Percentiles rank a stretch among this genome's conserved stretches.
Conservation (phyloP, 2,797 vertebrate genomes). For the Nothura maculosa region DNA sequence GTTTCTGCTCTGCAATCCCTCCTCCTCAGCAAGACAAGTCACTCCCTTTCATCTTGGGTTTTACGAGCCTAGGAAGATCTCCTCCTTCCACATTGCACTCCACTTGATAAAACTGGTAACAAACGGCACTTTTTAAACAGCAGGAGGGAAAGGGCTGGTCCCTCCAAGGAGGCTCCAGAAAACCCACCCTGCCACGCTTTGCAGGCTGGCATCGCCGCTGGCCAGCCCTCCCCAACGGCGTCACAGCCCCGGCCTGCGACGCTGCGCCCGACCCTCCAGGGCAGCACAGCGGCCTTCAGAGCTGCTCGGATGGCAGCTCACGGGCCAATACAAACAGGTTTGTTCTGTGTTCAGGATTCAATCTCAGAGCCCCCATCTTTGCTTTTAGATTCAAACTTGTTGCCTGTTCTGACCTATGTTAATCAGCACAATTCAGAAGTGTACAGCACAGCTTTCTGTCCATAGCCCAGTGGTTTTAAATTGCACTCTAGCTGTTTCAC, state of each 20-base stretch:
- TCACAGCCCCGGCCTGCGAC: not conserved
- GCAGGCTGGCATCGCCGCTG: not conserved
- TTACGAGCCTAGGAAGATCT: not conserved
- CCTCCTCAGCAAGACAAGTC: not conserved
- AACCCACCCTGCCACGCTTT: not conserved
- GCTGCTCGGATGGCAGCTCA: not conserved
- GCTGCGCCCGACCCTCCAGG: not conserved
- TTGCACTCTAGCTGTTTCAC: not conserved
- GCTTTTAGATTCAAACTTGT: not conserved
- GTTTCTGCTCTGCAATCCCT: not conserved
- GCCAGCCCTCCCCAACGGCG: not conserved
- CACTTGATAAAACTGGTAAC: not conserved
- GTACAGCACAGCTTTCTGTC: not conserved
- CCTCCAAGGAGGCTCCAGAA: conserved; percentile 5
- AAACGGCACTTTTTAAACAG: not conserved
- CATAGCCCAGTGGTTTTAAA: not conserved
- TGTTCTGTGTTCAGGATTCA: not conserved
- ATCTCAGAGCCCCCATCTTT: not conserved
- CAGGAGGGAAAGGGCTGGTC: not conserved
- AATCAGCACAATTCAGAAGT: not conserved
- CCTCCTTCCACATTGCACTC: not conserved
- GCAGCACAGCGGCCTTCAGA: not conserved
- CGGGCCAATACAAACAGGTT: not conserved
- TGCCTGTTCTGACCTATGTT: not conserved
- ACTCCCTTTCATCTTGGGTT: not conserved